phyloP scores from a whole-genome alignment of 2,113 vertebrate species.

The Lichenostomus cassidix region DNA sequence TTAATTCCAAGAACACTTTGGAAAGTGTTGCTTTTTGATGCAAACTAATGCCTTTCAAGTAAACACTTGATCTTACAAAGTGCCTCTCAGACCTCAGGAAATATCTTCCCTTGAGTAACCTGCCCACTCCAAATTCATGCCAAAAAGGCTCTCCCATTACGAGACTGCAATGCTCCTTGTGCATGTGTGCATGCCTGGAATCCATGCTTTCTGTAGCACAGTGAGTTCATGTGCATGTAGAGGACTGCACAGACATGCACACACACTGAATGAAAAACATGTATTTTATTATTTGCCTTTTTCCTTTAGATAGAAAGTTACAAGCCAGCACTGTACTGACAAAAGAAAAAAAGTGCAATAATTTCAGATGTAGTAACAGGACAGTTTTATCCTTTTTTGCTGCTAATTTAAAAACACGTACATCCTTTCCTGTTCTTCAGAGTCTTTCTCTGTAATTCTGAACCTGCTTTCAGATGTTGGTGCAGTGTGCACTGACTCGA shows the following conservation, averaged over 20 bases:
- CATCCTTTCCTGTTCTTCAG: not conserved
- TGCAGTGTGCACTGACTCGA: fast-evolving
- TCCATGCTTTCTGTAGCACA: not conserved
- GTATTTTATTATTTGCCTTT: not conserved
- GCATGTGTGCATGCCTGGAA: not conserved
- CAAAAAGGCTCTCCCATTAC: not conserved
- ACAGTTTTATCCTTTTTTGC: not conserved
- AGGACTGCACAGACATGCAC: fast-evolving
- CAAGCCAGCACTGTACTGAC: not conserved
- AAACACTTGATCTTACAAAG: not conserved
- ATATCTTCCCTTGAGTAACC: not conserved
- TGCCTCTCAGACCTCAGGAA: not conserved
- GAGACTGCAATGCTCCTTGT: not conserved
- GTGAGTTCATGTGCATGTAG: fast-evolving
- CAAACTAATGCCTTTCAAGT: not conserved
- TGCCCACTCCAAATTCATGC: not conserved
- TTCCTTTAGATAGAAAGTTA: not conserved
- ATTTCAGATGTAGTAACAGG: not conserved
- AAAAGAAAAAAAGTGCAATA: not conserved
- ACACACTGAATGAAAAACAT: not conserved
- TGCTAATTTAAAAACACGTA: not conserved
- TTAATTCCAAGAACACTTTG: not conserved
- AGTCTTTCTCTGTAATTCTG: not conserved
- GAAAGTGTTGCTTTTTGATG: not conserved
- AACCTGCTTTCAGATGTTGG: not conserved